Evolutionary conservation across 2,797 vertebrate genomes (phyloP), one percentile per base, ranked within the genome.

Genomic region (Sparus aurata): DNA sequence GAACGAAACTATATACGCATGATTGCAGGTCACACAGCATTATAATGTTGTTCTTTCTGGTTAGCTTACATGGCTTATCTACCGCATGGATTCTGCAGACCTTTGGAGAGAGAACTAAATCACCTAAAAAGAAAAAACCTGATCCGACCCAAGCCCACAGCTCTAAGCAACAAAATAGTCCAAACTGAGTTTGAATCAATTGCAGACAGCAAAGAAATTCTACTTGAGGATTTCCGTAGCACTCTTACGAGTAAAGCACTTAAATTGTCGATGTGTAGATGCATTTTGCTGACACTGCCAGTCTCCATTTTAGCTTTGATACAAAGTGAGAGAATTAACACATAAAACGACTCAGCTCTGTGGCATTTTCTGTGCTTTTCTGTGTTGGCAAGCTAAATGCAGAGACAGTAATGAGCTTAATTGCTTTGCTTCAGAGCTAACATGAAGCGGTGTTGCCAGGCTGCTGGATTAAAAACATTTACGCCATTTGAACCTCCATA

Each of bases 371-470:
- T 83, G 82, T 43, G 27, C 63, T 73, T 73, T 50, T 66, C 30
- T 59, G 55, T 84, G 80, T 71, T 91, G 85, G 86, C 91, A 88
- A 79, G 71, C 73, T 80, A 65, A 81, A 82, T 77, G 86, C 71
- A 88, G 77, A 83, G 81, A 71, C 77, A 63, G 67, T 91, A 91
- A 93, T 88, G 84, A 92, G 82, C 79, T 87, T 90, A 85, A 91
- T 89, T 92, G 85, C 87, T 78, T 76, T 74, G 77, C 87, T 89
- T 88, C 69, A 87, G 50, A 80, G 73, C 69, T 69, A 76, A 84
- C 65, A 84, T 83, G 77, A 80, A 71, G 82, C 67, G 27, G 41
- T 22, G 77, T 75, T 87, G 81, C 74, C 87, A 86, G 86, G 76
- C 77, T 72, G 82, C 82, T 66, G 75, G 81, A 85, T 86, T 87